Conservation (phyloP, 2,888 invertebrate genomes). For the Anarsia innoxiella region DNA sequence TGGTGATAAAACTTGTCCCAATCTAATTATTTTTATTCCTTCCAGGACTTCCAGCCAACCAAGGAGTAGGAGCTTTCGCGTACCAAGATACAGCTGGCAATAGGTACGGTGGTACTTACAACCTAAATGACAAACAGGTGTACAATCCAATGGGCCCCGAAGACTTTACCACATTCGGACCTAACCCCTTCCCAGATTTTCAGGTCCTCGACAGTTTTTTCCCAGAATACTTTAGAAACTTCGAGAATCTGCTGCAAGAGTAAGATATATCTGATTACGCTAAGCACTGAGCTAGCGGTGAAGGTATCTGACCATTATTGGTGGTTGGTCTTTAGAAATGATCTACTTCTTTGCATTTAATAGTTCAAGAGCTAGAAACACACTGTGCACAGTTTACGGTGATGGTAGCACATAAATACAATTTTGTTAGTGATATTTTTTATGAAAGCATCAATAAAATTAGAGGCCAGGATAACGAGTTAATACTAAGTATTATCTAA, state of each 20-base stretch:
- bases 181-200: constrained; percentile 44
- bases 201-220: constrained; percentile 41
- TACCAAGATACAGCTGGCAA: constrained; percentile 55
- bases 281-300: constrained; percentile 45
- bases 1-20: no score
- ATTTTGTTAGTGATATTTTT: no score
- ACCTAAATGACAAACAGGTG: constrained; percentile 37
- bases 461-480: no score
- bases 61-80: constrained; percentile 46
- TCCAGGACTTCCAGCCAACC: no score
- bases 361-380: no score
- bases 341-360: no score
- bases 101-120: constrained; percentile 62
- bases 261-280: constrained; percentile 35
- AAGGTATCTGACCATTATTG: constrained; percentile 23
- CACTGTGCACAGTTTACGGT: no score
- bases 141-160: constrained; percentile 23
- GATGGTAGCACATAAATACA: no score
- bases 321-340: neutral
- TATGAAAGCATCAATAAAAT: no score
- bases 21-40: no score
- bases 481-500: no score
- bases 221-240: constrained; percentile 53
- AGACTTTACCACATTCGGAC: constrained; percentile 18
- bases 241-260: constrained; percentile 51